These are phyloP conservation scores for Drosophila sordidula DNA, from an alignment of 2,888 invertebrate species.

Conservation along the genomic window DNA sequence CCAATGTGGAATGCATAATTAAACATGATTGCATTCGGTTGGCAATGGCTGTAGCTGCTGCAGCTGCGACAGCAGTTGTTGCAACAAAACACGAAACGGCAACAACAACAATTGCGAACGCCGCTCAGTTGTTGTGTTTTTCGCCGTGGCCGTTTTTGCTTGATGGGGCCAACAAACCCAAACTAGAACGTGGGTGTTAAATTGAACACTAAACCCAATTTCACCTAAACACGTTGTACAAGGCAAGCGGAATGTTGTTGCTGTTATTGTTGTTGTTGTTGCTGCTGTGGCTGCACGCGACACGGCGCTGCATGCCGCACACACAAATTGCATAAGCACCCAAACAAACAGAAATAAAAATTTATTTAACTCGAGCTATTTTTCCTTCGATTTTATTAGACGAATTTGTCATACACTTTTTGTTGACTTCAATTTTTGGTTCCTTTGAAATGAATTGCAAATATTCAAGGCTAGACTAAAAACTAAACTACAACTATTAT, in stretches of 20 bases:
- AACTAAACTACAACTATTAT: too few relatives aligned
- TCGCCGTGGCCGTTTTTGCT: constrained; percentile 21
- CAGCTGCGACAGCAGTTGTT: constrained; percentile 42
- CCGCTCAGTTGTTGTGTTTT: constrained; percentile 25
- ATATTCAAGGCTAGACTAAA: neutral
- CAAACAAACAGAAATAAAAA: constrained; percentile 26
- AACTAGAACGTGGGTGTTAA: constrained; percentile 81
- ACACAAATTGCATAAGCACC: constrained; percentile 66
- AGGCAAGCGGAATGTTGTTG: constrained; percentile 30
- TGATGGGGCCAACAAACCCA: constrained; percentile 75
- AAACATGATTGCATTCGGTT: constrained; percentile 71
- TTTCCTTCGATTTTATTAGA: neutral
- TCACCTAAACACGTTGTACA: constrained; percentile 60
- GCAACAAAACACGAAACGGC: constrained; percentile 36
- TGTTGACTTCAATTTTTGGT: too few relatives aligned
- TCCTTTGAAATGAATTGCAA: neutral
- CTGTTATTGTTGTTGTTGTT: constrained; percentile 29
- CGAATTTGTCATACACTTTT: constrained; percentile 24
- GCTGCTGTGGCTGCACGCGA: constrained; percentile 61
- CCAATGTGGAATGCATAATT: constrained; percentile 76
- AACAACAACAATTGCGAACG: constrained; percentile 38
- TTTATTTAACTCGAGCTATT: constrained; percentile 12
- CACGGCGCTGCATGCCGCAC: constrained; percentile 45
- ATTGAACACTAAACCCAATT: constrained; percentile 79
- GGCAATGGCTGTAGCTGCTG: constrained; percentile 12